These are phyloP conservation scores for Chrysomallon squamiferum DNA, from an alignment of 1,140 invertebrate genomes.

Conservation along the genomic window DNA sequence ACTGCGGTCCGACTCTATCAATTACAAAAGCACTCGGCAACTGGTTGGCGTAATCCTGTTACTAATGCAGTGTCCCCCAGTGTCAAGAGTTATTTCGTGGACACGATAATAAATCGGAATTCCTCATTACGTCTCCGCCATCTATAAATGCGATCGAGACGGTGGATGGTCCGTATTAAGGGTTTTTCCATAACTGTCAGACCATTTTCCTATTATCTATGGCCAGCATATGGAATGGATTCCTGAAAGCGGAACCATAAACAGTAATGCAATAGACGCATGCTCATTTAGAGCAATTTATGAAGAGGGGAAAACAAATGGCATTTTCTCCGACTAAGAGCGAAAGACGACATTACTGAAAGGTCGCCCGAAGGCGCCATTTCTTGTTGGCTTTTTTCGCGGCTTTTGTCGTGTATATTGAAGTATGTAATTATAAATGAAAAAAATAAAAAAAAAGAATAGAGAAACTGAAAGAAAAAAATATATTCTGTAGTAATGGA, in stretches of 20 bases:
- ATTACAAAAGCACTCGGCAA: neutral
- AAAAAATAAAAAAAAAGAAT: too few species aligned
- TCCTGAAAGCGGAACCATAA: slow-evolving; percentile 2
- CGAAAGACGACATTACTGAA: neutral
- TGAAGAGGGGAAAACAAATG: slow-evolving; percentile 5
- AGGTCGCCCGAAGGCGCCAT: neutral
- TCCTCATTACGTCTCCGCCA: neutral
- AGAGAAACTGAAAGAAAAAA: too few species aligned
- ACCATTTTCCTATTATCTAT: slow-evolving; percentile 8
- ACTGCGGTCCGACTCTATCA: neutral
- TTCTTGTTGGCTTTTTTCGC: neutral
- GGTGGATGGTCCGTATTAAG: neutral
- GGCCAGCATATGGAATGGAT: slow-evolving; percentile 5
- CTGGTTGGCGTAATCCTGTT: slow-evolving; percentile 1
- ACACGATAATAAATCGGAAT: slow-evolving; percentile 4
- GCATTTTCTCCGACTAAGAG: slow-evolving; percentile 1
- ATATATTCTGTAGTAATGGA: too few species aligned
- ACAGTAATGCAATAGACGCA: slow-evolving; percentile 5
- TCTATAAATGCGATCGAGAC: neutral
- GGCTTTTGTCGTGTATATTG: too few species aligned
- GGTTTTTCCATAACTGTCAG: slow-evolving; percentile 1
- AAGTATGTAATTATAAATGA: too few species aligned
- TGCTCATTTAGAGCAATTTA: slow-evolving; percentile 9
- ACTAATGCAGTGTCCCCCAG: slow-evolving; percentile 1
- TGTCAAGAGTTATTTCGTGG: slow-evolving; percentile 6